Evolutionary conservation across 2,888 invertebrate species (phyloP), one percentile per base, ranked within the genome.

Genomic region (Hylaea fasciaria): DNA sequence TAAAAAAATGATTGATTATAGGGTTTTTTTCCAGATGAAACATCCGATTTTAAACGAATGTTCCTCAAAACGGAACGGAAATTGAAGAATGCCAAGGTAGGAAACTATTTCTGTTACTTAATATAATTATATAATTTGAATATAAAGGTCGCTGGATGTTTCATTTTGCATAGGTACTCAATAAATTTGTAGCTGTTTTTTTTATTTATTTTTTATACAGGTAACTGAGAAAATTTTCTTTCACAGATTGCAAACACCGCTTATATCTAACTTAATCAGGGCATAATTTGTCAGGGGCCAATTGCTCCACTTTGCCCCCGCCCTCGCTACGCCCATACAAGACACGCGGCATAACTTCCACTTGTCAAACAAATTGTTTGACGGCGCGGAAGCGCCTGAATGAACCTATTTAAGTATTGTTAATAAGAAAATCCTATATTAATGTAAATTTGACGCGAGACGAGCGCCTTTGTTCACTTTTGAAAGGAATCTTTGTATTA

Each of bases 351-450:
- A 72, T 80, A 76, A 80, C 77, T 81, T 76, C 76, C 73, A 71
- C 70, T 73, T 74, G 74, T 80, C 80, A 76, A 71, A 79, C 77
- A 81, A 81, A 83, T 86, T 86, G 88, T 79, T 84, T 83, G 84
- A 72, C 85, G 86, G 80, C 72, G 80, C 82, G 89, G 86, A 91
- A 91, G 59, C 57, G 22, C 51, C 39, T 64, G 64, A 66, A 70
- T 86, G 84, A 88, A 84, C 80, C 78, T 80, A 79, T 82, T 87
- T 83, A 86, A 86, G 72, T 71, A 82, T 81, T 85, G 85, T 86
- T 86, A 86, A 83, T 85, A 80, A 77, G 80, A 81, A 86, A 85
- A 87, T 88, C 87, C 86, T 86, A 86, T 88, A 88, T 85, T 88
- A 85, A 91, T 91, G 88, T 84, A 89, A 89, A 90, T 90, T 81